Evolutionary conservation across 2,797 vertebrate species (phyloP).

Genomic region (Amphiprion clarkii): DNA sequence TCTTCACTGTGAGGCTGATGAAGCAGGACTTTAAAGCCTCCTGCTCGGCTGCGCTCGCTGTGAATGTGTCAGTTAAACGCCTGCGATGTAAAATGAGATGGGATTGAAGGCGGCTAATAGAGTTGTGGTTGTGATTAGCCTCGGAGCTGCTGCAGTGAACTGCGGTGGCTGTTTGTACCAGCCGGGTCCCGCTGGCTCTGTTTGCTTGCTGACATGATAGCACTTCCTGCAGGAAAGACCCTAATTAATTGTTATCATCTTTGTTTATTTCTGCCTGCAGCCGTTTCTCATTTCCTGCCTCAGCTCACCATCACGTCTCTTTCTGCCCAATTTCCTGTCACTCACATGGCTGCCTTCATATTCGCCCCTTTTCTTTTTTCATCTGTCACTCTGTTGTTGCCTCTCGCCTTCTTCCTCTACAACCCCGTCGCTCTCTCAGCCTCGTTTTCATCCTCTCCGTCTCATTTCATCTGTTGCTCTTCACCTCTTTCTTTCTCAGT

Average conservation of each 20-base stretch:
- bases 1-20: constrained; percentile 45
- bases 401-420: background rate
- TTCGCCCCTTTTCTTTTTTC: background rate
- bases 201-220: constrained; percentile 46
- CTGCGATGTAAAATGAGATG: constrained; percentile 51
- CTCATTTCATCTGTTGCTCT: background rate
- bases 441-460: background rate
- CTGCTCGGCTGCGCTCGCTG: constrained; percentile 5
- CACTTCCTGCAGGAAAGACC: constrained; percentile 59
- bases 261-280: constrained; percentile 60
- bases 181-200: constrained; percentile 44
- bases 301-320: constrained; percentile 22
- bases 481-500: no score
- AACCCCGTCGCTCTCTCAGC: background rate
- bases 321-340: constrained; percentile 27
- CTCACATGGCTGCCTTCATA: background rate
- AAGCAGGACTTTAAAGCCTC: constrained; percentile 34
- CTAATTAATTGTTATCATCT: constrained; percentile 68
- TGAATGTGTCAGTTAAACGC: constrained; percentile 53
- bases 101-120: constrained; percentile 50
- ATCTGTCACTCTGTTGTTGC: constrained; percentile 1
- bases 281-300: constrained; percentile 50
- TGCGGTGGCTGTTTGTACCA: constrained; percentile 35
- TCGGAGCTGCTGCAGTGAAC: constrained; percentile 42
- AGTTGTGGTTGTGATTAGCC: constrained; percentile 61